Conservation (phyloP, 2,888 invertebrate species). For the Clostera curtula region DNA sequence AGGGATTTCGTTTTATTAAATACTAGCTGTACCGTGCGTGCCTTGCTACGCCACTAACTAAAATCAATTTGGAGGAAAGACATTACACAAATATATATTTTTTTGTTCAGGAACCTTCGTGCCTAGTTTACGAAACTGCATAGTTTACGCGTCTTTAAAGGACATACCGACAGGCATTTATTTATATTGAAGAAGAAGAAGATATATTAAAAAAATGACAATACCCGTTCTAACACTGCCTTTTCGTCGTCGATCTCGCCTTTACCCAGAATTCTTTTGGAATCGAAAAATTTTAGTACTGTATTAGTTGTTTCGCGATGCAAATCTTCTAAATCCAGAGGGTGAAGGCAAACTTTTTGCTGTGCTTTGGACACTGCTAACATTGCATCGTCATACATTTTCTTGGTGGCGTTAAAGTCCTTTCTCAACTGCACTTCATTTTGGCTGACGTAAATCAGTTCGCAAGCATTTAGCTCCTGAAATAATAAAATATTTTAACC, state of each 20-base stretch:
- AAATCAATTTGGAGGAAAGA: too few relatives aligned
- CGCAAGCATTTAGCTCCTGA: background rate
- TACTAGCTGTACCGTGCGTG: too few relatives aligned
- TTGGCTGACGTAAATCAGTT: background rate
- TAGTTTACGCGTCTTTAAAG: too few relatives aligned
- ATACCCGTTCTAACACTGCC: background rate
- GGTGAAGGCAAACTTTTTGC: slow-evolving; percentile 17
- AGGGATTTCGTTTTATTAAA: too few relatives aligned
- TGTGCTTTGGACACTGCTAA: slow-evolving; percentile 10
- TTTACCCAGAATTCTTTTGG: background rate
- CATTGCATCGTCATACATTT: slow-evolving; percentile 1
- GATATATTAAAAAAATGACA: background rate
- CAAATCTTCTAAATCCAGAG: slow-evolving; percentile 6
- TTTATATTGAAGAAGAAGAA: too few relatives aligned
- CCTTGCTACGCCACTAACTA: too few relatives aligned
- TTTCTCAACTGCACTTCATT: background rate
- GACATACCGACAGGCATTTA: too few relatives aligned
- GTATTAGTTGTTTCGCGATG: slow-evolving; percentile 4
- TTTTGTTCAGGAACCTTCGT: too few relatives aligned
- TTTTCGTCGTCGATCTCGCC: slow-evolving; percentile 8
- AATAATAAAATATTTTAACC: background rate
- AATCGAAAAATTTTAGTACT: slow-evolving; percentile 9
- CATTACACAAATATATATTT: too few relatives aligned
- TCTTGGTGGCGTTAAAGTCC: background rate
- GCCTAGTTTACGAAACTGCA: too few relatives aligned